A percentile compares a stretch with the other conserved stretches of the same genome.
These are phyloP conservation scores for Rotaria socialis DNA, from an alignment of 2,888 invertebrate genomes.

Conservation along the genomic window DNA sequence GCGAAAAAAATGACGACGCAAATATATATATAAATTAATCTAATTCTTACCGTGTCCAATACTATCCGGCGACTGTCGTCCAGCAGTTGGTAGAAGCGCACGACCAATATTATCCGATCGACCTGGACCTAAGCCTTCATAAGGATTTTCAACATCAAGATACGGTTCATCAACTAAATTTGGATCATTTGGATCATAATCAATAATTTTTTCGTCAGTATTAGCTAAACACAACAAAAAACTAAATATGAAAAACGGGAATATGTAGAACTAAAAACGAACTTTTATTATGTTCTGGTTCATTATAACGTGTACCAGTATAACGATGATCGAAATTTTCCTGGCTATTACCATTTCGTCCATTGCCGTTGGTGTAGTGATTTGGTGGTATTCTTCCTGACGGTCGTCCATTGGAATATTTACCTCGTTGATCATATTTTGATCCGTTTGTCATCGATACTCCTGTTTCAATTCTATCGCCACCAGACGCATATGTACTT, in stretches of 20 bases:
- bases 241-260: too few species aligned
- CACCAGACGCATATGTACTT: constrained; percentile 15
- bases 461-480: not conserved
- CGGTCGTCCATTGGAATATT: not conserved
- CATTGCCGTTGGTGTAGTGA: not conserved
- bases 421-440: not conserved
- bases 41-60: constrained; percentile 16
- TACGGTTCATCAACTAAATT: constrained; percentile 45
- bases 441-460: not conserved
- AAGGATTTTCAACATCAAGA: constrained; percentile 40
- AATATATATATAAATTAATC: not conserved
- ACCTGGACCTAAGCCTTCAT: constrained; percentile 28
- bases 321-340: not conserved
- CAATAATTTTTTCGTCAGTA: constrained; percentile 43
- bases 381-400: not conserved
- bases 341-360: not conserved
- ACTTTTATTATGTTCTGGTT: constrained; percentile 36
- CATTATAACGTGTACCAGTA: constrained; percentile 2
- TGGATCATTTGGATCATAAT: constrained; percentile 46
- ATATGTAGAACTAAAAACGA: not conserved
- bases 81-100: not conserved
- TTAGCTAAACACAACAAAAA: not conserved
- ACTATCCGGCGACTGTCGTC: constrained; percentile 21
- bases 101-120: constrained; percentile 11
- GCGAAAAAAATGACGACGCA: not conserved